phyloP scores from a whole-genome alignment of 2,113 vertebrate species.

The Cynoglossus semilaevis region DNA sequence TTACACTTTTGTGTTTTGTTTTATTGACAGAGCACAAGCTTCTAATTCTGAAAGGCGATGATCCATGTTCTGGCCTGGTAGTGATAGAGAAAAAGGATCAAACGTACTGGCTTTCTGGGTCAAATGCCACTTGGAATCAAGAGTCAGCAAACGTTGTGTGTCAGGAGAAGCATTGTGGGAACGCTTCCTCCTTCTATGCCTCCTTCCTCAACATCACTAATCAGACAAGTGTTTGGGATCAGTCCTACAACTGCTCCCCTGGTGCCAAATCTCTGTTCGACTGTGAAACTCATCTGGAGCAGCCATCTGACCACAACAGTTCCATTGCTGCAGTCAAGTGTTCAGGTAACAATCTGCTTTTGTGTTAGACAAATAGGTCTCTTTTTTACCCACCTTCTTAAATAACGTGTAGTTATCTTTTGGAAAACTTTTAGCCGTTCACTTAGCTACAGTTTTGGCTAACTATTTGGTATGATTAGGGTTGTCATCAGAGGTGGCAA shows the following conservation, averaged over 20 bases:
- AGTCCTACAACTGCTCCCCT: constrained; percentile 17
- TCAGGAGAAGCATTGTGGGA: constrained; percentile 44
- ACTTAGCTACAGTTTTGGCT: no score
- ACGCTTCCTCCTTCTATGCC: fast-evolving
- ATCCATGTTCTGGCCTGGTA: constrained; percentile 53
- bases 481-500: no score
- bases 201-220: fast-evolving
- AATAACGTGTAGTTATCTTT: no score
- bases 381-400: neutral
- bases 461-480: no score
- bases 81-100: neutral
- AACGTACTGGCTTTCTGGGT: constrained; percentile 36
- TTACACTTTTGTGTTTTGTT: neutral
- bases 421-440: no score
- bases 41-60: constrained; percentile 13
- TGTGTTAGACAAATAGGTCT: neutral
- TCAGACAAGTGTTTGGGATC: fast-evolving
- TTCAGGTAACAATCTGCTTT: constrained; percentile 52
- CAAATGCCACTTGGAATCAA: neutral
- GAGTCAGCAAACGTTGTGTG: constrained; percentile 38
- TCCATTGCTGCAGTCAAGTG: constrained; percentile 38
- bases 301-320: fast-evolving
- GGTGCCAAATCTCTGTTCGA: constrained; percentile 21
- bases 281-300: fast-evolving
- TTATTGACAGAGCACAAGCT: constrained; percentile 36